These are phyloP conservation scores for Porites cylindrica DNA, from an alignment of 92 coral and sea anemone species.

Conservation along the genomic window DNA sequence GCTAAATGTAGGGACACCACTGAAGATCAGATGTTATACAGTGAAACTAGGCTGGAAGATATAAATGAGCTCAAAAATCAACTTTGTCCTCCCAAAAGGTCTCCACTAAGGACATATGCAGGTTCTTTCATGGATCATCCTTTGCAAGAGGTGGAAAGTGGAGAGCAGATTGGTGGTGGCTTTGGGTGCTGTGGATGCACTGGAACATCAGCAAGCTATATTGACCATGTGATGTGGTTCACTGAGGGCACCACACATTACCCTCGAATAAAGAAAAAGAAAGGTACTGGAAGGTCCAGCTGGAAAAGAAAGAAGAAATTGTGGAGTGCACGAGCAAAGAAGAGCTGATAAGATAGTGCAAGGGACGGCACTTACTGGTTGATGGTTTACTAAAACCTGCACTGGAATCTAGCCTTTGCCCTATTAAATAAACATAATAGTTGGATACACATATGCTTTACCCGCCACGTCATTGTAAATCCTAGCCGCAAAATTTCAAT, in stretches of 20 bases:
- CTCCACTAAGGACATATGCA: background rate
- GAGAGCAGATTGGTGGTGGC: constrained; percentile 12
- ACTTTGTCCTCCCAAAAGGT: background rate
- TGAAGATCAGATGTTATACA: constrained; percentile 1
- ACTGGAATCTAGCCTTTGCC: background rate
- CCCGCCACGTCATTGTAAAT: background rate
- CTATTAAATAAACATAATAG: background rate
- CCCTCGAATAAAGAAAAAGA: background rate
- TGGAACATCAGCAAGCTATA: background rate
- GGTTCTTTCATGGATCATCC: constrained; percentile 20
- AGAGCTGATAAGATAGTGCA: constrained; percentile 12
- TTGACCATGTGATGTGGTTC: background rate
- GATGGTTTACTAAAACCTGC: background rate
- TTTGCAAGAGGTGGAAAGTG: constrained; percentile 1
- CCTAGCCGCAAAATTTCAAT: background rate
- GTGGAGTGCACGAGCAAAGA: constrained; percentile 38
- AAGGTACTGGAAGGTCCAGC: constrained; percentile 50
- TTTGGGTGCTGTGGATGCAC: constrained; percentile 6
- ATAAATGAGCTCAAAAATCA: background rate
- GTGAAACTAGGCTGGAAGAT: background rate
- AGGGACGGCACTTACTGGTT: constrained; percentile 8
- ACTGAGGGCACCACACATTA: constrained; percentile 6
- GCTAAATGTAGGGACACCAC: constrained; percentile 8
- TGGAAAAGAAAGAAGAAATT: constrained; percentile 40
- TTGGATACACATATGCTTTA: background rate